Evolutionary conservation across 2,797 vertebrate species (phyloP).

Genomic region (Xerus rutilus): DNA sequence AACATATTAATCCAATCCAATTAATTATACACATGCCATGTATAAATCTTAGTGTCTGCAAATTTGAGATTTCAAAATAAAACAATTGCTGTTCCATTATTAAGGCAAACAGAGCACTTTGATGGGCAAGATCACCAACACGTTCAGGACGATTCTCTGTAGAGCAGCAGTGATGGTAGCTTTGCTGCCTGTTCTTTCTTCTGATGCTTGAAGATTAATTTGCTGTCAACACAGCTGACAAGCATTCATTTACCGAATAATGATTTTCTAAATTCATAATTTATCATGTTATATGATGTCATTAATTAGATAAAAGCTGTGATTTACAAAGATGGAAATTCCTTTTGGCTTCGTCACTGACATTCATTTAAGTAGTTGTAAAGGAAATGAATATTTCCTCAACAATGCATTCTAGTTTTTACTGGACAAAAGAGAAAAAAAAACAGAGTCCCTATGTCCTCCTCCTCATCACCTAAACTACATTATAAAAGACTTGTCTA

Average conservation of each 20-base stretch:
- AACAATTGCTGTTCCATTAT: background rate
- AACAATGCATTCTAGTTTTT: background rate
- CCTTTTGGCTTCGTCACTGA: conserved; percentile 61
- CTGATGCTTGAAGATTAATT: conserved; percentile 82
- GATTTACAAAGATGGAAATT: conserved; percentile 77
- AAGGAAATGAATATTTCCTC: conserved; percentile 34
- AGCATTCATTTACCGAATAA: conserved; percentile 80
- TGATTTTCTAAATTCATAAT: conserved; percentile 85
- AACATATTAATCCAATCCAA: background rate
- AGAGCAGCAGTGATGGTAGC: background rate
- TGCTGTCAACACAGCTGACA: conserved; percentile 80
- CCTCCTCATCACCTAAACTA: background rate
- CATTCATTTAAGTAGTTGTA: background rate
- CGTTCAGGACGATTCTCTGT: background rate
- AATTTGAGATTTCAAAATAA: conserved; percentile 17
- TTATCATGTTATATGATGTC: conserved; percentile 83
- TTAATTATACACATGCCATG: background rate
- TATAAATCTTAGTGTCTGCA: conserved; percentile 46
- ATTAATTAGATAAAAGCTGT: conserved; percentile 84
- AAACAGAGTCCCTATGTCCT: background rate
- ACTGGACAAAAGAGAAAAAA: background rate
- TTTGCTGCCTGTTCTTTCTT: background rate
- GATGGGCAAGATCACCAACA: background rate
- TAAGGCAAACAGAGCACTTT: background rate
- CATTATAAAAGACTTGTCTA: conserved; percentile 47